Evolutionary conservation across 1,140 invertebrate genomes (phyloP).

Genomic region (Drosophila jambulina): DNA sequence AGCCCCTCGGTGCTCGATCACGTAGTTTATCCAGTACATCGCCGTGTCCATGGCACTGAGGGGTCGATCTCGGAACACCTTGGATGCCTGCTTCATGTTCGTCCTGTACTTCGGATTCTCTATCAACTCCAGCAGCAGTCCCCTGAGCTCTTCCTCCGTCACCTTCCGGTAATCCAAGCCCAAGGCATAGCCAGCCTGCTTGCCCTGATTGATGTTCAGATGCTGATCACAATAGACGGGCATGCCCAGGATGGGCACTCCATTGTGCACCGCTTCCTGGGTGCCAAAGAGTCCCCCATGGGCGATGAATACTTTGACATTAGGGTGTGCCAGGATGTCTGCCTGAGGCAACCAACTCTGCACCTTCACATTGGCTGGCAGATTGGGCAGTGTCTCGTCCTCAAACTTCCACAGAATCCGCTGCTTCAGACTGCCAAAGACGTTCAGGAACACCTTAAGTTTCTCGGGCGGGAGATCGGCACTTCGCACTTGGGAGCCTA

Average conservation of each 20-base stretch:
- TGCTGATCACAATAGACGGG: slow-evolving; percentile 87
- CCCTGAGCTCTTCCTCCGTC: slow-evolving; percentile 77
- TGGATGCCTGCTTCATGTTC: slow-evolving; percentile 83
- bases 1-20: slow-evolving; percentile 87
- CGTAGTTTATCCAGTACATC: slow-evolving; percentile 88
- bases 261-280: slow-evolving; percentile 87
- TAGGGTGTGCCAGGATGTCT: slow-evolving; percentile 87
- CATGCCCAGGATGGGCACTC: slow-evolving; percentile 87
- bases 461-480: slow-evolving; percentile 84
- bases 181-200: slow-evolving; percentile 54
- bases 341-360: slow-evolving; percentile 88
- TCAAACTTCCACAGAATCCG: slow-evolving; percentile 89
- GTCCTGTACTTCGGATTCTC: slow-evolving; percentile 84
- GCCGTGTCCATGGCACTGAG: slow-evolving; percentile 86
- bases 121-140: slow-evolving; percentile 84
- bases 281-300: slow-evolving; percentile 88
- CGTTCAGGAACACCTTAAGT: slow-evolving; percentile 85
- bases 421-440: slow-evolving; percentile 86
- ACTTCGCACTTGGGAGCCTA: slow-evolving; percentile 74
- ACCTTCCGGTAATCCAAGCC: slow-evolving; percentile 63
- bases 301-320: slow-evolving; percentile 87
- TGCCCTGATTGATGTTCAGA: slow-evolving; percentile 60
- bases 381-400: slow-evolving; percentile 85
- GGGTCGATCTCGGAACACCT: slow-evolving; percentile 86
- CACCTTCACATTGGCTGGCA: slow-evolving; percentile 87